These are phyloP conservation scores for Sisor rabdophorus DNA, from an alignment of 2,113 vertebrate genomes.

Conservation along the genomic window DNA sequence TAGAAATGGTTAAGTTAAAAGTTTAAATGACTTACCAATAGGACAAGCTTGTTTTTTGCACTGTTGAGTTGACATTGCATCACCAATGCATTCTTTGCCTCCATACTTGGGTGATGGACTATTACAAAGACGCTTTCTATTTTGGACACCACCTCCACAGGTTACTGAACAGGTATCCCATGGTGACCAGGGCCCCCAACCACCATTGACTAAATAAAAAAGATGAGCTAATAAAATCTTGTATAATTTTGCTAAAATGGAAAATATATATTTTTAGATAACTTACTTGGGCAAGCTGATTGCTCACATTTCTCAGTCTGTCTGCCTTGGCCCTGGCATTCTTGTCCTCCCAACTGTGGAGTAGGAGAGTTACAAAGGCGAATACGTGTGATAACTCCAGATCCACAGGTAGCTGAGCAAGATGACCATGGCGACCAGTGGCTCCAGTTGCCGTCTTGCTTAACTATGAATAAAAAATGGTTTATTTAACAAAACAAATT, in stretches of 20 bases:
- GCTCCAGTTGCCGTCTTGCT: conserved; percentile 96
- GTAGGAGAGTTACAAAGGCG: conserved; percentile 98
- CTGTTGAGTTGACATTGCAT: conserved; percentile 73
- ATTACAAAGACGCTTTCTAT: conserved; percentile 88
- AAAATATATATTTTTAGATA: neutral
- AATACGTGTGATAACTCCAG: conserved; percentile 90
- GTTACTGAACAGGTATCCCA: conserved; percentile 89
- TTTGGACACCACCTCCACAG: conserved; percentile 87
- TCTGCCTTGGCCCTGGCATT: conserved; percentile 86
- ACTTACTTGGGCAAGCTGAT: conserved; percentile 89
- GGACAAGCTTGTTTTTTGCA: conserved; percentile 81
- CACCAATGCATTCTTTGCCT: conserved; percentile 89
- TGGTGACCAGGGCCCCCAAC: conserved; percentile 94
- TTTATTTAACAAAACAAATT: neutral
- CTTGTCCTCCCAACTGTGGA: conserved; percentile 90
- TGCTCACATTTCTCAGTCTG: conserved; percentile 87
- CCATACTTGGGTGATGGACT: conserved; percentile 83
- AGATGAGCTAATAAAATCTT: neutral
- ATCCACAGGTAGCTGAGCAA: conserved; percentile 91
- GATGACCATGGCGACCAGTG: conserved; percentile 99
- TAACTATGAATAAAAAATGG: conserved; percentile 71
- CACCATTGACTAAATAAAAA: conserved; percentile 82
- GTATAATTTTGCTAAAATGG: neutral
- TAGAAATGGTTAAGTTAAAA: neutral
- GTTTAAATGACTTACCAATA: conserved; percentile 60